phyloP scores from a whole-genome alignment of 2,888 invertebrate genomes.

The Danaus chrysippus region DNA sequence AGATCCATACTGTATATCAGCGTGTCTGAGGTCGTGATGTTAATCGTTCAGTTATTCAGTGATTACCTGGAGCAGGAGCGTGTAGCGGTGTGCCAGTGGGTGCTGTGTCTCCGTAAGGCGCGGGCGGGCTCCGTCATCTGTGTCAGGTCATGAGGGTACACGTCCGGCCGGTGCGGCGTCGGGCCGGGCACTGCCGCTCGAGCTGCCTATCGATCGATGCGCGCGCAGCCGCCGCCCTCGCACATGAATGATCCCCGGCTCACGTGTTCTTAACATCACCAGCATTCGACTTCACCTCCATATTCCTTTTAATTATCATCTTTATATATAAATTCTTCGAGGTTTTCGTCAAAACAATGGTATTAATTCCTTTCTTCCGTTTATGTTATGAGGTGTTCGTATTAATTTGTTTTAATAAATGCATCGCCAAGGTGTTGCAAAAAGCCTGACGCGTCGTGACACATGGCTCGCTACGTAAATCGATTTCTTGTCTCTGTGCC shows the following conservation, averaged over 20 bases:
- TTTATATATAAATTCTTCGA: too few species aligned
- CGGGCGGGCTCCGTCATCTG: slow-evolving; percentile 78
- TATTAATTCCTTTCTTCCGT: background rate
- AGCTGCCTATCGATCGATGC: slow-evolving; percentile 64
- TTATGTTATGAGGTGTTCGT: background rate
- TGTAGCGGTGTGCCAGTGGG: slow-evolving; percentile 49
- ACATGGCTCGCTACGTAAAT: background rate
- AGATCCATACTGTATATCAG: background rate
- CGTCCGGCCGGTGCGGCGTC: slow-evolving; percentile 47
- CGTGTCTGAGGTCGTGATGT: background rate
- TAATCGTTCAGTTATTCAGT: background rate
- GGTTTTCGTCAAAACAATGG: background rate
- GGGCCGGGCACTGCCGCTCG: slow-evolving; percentile 68
- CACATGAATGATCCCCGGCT: slow-evolving; percentile 72
- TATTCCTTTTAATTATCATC: background rate
- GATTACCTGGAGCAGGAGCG: slow-evolving; percentile 41
- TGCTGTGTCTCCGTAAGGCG: slow-evolving; percentile 55
- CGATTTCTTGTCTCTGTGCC: slow-evolving; percentile 4
- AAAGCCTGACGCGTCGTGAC: background rate
- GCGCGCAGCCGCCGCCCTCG: slow-evolving; percentile 60
- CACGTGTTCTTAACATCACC: slow-evolving; percentile 54
- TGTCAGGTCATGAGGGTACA: slow-evolving; percentile 62
- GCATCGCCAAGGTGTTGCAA: background rate
- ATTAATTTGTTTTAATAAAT: background rate
- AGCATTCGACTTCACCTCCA: background rate